These are phyloP conservation scores for Pogonocherus hispidulus DNA, from an alignment of 2,888 invertebrate genomes.

Conservation along the genomic window DNA sequence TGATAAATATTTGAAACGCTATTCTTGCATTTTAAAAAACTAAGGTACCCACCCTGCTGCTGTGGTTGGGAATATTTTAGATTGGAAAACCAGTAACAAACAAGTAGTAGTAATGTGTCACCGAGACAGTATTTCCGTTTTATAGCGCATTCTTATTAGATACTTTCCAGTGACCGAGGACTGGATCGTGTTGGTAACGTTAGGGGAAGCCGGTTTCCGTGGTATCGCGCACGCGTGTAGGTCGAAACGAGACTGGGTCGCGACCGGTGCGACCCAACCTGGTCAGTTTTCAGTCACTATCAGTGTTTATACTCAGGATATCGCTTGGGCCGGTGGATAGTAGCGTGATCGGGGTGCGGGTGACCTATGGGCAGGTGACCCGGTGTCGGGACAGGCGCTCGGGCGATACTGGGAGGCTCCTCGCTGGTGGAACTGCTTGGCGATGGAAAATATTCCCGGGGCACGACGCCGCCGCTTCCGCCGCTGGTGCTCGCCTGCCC, in stretches of 20 bases:
- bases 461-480: slow-evolving; percentile 58
- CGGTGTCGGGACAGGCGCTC: slow-evolving; percentile 69
- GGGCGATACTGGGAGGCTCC: slow-evolving; percentile 72
- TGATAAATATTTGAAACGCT: too few species aligned
- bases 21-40: too few species aligned
- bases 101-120: too few species aligned
- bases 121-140: neutral
- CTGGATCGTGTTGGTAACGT: slow-evolving; percentile 43
- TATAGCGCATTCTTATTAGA: neutral
- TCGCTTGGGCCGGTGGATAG: slow-evolving; percentile 73
- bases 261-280: slow-evolving; percentile 56
- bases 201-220: slow-evolving; percentile 39
- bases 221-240: slow-evolving; percentile 50
- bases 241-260: slow-evolving; percentile 43
- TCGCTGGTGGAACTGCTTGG: slow-evolving; percentile 71
- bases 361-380: slow-evolving; percentile 56
- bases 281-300: slow-evolving; percentile 68
- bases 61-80: too few species aligned
- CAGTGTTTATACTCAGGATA: slow-evolving; percentile 86
- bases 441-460: slow-evolving; percentile 73
- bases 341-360: slow-evolving; percentile 68
- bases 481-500: slow-evolving; percentile 67
- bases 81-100: too few species aligned
- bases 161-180: slow-evolving; percentile 28
- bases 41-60: too few species aligned